These are phyloP conservation scores for Trypoxylon attenuatum DNA, from an alignment of 2,888 invertebrate genomes.

Conservation along the genomic window DNA sequence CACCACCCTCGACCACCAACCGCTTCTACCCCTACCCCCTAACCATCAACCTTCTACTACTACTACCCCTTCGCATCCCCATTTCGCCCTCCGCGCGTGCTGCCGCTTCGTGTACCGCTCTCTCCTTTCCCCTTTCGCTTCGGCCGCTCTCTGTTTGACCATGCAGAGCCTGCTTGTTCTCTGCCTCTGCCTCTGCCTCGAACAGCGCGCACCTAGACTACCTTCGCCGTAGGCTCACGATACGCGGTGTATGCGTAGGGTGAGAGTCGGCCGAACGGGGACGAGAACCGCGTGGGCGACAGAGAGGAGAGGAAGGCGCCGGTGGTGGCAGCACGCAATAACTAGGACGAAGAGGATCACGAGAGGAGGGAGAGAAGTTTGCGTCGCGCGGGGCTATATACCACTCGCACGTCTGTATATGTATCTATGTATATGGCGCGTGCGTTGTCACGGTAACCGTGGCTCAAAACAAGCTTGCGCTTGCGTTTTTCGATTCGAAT, in stretches of 20 bases:
- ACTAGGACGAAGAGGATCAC: constrained; percentile 24
- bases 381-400: constrained; percentile 14
- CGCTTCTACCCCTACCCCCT: constrained; percentile 9
- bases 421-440: constrained; percentile 17
- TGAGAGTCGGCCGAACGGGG: constrained; percentile 30
- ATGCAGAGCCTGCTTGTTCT: neutral
- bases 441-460: constrained; percentile 62
- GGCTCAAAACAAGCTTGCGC: constrained; percentile 62
- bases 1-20: neutral
- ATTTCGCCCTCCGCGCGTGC: neutral
- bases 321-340: neutral
- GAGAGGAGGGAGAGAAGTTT: constrained; percentile 3
- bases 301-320: neutral
- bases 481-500: constrained; percentile 61
- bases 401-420: neutral
- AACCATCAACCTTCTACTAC: constrained; percentile 4
- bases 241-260: constrained; percentile 24
- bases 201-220: constrained; percentile 37
- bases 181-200: constrained; percentile 24
- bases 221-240: constrained; percentile 47
- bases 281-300: constrained; percentile 20
- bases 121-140: neutral
- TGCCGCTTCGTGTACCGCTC: constrained; percentile 12
- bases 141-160: neutral
- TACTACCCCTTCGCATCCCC: constrained; percentile 8